A percentile compares a stretch with the other conserved stretches of the same genome.
Evolutionary conservation across 2,888 invertebrate genomes (phyloP).

Genomic region (Clistopyga incitator): DNA sequence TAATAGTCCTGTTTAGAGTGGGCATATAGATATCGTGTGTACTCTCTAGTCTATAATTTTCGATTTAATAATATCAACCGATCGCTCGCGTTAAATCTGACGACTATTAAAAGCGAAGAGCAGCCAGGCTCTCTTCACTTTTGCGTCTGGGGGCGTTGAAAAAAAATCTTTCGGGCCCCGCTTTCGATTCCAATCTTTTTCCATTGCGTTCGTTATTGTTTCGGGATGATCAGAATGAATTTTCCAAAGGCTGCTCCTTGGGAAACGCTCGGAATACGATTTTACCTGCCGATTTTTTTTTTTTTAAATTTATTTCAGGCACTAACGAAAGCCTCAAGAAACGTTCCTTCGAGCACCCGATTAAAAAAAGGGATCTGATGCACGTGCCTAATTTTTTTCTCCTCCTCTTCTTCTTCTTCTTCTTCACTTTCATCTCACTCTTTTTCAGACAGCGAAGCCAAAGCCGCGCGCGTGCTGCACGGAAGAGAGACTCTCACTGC

Average conservation of each 20-base stretch:
- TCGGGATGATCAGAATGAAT: background rate
- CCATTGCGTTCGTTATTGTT: slow-evolving; percentile 22
- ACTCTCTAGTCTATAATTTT: slow-evolving; percentile 74
- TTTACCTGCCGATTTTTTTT: background rate
- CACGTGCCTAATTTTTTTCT: background rate
- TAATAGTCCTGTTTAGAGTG: slow-evolving; percentile 6
- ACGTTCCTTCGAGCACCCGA: background rate
- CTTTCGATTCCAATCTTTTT: slow-evolving; percentile 50
- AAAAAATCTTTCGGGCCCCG: slow-evolving; percentile 2
- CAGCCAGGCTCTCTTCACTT: too few species aligned
- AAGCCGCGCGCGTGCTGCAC: slow-evolving; percentile 7
- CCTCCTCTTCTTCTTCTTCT: background rate
- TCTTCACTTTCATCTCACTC: background rate
- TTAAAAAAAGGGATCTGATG: background rate
- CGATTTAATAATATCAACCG: slow-evolving; percentile 71
- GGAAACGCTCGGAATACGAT: slow-evolving; percentile 27
- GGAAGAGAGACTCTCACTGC: background rate
- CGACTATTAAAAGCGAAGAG: slow-evolving; percentile 49
- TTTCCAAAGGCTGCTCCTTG: background rate
- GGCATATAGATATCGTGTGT: slow-evolving; percentile 35
- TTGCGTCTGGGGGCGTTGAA: too few species aligned
- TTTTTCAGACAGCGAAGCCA: background rate
- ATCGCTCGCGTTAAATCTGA: slow-evolving; percentile 62
- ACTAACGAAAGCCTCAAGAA: background rate
- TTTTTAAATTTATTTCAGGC: background rate